Evolutionary conservation across 2,797 vertebrate genomes (phyloP).

Genomic region (Sternarchorhynchus goeldii): DNA sequence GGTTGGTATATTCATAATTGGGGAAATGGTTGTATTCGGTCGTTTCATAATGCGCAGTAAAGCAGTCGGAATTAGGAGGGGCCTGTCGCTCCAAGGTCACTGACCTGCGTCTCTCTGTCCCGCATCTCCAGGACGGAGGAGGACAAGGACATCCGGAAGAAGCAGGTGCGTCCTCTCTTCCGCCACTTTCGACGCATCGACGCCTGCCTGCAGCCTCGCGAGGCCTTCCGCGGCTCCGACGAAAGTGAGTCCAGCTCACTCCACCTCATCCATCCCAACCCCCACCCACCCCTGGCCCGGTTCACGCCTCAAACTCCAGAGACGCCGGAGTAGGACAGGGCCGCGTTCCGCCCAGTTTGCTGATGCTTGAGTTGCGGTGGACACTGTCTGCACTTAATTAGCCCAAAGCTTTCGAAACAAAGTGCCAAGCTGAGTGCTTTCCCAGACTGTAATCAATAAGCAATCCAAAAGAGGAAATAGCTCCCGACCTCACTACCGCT

Average conservation of each 20-base stretch:
- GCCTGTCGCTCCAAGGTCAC: too few species aligned
- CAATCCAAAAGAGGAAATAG: slow-evolving; percentile 43
- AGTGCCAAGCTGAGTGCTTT: slow-evolving; percentile 42
- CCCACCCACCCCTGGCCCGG: too few species aligned
- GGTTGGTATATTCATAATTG: too few species aligned
- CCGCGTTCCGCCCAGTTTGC: too few species aligned
- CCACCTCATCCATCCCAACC: too few species aligned
- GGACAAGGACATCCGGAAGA: slow-evolving; percentile 86
- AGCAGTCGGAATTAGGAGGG: too few species aligned
- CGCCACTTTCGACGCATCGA: slow-evolving; percentile 94
- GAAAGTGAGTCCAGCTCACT: slow-evolving; percentile 84
- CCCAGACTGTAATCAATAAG: slow-evolving; percentile 52
- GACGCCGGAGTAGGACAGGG: too few species aligned
- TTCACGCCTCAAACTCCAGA: too few species aligned
- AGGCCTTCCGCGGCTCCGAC: slow-evolving; percentile 93
- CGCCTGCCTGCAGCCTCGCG: slow-evolving; percentile 92
- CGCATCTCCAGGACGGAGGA: slow-evolving; percentile 77
- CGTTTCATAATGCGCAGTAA: too few species aligned
- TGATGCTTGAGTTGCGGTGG: too few species aligned
- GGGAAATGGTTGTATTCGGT: too few species aligned
- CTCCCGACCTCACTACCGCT: slow-evolving; percentile 43
- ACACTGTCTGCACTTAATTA: slow-evolving; percentile 11
- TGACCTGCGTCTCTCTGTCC: not conserved
- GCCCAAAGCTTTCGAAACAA: slow-evolving; percentile 6
- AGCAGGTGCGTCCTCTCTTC: slow-evolving; percentile 93